Conservation (phyloP, 2,888 invertebrate genomes). For the Drosophila birchii region DNA sequence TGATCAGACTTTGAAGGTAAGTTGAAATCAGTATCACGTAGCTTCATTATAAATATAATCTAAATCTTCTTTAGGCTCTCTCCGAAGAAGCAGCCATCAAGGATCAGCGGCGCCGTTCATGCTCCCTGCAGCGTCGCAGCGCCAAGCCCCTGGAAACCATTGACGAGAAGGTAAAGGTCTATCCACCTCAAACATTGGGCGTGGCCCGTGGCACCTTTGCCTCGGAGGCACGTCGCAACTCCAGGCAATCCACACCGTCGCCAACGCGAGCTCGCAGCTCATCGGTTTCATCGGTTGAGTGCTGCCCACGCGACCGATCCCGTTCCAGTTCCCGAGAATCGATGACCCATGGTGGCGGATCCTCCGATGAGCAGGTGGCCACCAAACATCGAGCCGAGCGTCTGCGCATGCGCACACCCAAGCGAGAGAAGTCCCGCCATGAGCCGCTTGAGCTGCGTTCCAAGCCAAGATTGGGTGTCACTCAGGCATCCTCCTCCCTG, state of each 20-base stretch:
- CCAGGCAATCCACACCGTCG: conserved; percentile 69
- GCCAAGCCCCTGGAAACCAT: conserved; percentile 84
- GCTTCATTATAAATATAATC: background rate
- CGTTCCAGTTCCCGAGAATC: conserved; percentile 82
- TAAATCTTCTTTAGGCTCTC: conserved; percentile 83
- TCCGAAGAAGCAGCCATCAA: conserved; percentile 85
- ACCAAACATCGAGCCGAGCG: conserved; percentile 69
- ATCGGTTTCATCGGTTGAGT: conserved; percentile 83
- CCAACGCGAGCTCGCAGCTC: conserved; percentile 79
- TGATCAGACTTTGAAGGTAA: conserved; percentile 86
- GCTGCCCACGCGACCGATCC: conserved; percentile 81
- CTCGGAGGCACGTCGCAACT: conserved; percentile 78
- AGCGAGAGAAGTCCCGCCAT: conserved; percentile 69
- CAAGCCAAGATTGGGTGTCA: conserved; percentile 47
- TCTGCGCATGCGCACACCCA: conserved; percentile 72
- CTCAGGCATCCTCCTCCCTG: conserved; percentile 24
- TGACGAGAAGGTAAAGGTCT: conserved; percentile 81
- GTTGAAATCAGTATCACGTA: background rate
- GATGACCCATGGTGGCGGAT: conserved; percentile 70
- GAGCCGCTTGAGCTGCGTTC: conserved; percentile 50
- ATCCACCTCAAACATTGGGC: conserved; percentile 61
- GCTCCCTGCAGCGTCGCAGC: conserved; percentile 79
- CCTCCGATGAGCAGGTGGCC: conserved; percentile 74
- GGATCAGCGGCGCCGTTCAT: conserved; percentile 82
- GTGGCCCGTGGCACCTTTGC: conserved; percentile 76